Evolutionary conservation across 2,113 vertebrate species (phyloP).

Genomic region (Mungos mungo): DNA sequence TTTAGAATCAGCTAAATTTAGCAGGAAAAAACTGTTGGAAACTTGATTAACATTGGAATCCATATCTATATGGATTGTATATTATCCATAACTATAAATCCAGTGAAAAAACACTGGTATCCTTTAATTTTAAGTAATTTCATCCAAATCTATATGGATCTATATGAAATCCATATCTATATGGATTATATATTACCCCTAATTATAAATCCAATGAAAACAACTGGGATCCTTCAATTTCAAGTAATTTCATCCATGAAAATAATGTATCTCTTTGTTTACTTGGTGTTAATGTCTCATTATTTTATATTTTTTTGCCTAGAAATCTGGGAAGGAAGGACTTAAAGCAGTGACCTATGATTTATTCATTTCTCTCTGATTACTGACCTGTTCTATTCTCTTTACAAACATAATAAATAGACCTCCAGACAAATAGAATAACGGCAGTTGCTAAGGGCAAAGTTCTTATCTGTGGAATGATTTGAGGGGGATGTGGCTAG

Average conservation of each 20-base stretch:
- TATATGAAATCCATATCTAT: no score
- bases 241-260: not conserved
- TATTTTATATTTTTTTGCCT: conserved; percentile 12
- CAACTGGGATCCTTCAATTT: not conserved
- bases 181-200: no score
- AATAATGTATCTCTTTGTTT: not conserved
- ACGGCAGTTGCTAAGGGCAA: conserved; percentile 17
- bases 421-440: conserved; percentile 17
- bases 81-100: not conserved
- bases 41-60: not conserved
- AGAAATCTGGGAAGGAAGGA: not conserved
- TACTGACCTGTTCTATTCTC: not conserved
- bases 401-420: not conserved
- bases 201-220: not conserved
- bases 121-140: not conserved
- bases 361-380: not conserved
- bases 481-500: not conserved
- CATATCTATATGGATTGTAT: no score
- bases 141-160: not conserved
- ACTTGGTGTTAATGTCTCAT: not conserved
- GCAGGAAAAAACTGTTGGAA: not conserved
- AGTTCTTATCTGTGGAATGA: not conserved
- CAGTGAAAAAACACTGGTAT: not conserved
- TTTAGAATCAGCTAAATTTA: not conserved
- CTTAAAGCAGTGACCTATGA: not conserved